These are phyloP conservation scores for Nasua narica DNA, from an alignment of 2,797 vertebrate species.

Conservation along the genomic window DNA sequence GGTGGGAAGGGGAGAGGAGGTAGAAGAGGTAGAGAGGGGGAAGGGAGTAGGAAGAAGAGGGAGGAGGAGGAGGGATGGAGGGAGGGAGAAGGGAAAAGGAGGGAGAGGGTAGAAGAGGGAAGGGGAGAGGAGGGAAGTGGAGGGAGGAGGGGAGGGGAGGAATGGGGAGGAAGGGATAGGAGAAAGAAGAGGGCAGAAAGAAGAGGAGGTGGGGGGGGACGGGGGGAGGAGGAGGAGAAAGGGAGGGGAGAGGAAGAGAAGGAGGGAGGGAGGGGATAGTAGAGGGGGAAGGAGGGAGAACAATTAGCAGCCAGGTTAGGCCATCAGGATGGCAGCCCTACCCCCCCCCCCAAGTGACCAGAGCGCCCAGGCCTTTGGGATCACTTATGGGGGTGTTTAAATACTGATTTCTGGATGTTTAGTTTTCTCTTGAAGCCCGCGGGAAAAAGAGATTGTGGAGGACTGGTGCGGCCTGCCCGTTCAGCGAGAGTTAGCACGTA, in stretches of 20 bases:
- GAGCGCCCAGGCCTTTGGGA: background rate
- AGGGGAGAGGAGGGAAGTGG: too few species aligned
- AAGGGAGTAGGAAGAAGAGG: too few species aligned
- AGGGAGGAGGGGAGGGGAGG: too few species aligned
- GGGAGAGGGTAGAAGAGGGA: background rate
- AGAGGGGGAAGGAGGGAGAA: background rate
- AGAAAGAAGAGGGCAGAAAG: background rate
- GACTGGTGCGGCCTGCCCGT: fast-evolving
- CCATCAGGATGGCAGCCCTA: background rate
- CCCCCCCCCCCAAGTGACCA: too few species aligned
- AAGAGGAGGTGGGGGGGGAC: too few species aligned
- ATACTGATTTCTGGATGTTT: background rate
- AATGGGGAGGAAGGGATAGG: too few species aligned
- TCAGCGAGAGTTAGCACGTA: background rate
- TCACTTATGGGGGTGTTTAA: background rate
- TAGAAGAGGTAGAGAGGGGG: too few species aligned
- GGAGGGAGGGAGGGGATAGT: too few species aligned
- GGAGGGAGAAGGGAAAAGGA: too few species aligned
- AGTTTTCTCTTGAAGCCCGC: background rate
- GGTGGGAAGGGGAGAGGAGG: background rate
- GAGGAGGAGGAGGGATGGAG: too few species aligned
- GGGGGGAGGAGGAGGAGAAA: background rate
- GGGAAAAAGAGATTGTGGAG: background rate
- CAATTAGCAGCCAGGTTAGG: background rate
- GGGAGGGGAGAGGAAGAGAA: too few species aligned